Evolutionary conservation across 2,888 invertebrate species (phyloP).

Genomic region (Diadromus collaris): DNA sequence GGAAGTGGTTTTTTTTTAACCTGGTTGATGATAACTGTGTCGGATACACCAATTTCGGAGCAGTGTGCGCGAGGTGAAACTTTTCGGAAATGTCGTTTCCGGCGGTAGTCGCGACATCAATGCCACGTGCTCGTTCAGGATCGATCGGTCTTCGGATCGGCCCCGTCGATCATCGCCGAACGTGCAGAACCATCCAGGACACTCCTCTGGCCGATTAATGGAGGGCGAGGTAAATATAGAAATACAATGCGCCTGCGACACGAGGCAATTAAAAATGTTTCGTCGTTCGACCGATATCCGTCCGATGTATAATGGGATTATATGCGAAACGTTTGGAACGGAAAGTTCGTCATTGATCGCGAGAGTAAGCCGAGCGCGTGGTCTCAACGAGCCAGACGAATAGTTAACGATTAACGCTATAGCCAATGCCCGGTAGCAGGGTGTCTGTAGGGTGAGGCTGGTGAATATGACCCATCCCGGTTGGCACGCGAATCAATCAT

Average conservation of each 20-base stretch:
- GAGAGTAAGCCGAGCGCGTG: not conserved
- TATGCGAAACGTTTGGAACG: not conserved
- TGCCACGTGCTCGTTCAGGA: slow-evolving; percentile 50
- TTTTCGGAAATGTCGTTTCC: slow-evolving; percentile 49
- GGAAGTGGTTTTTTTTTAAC: slow-evolving; percentile 21
- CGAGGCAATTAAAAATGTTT: not conserved
- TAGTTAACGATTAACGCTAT: not conserved
- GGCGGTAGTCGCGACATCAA: slow-evolving; percentile 42
- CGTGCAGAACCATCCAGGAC: slow-evolving; percentile 3
- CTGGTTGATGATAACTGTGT: not conserved
- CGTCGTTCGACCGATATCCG: not conserved
- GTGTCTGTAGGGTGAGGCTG: no score
- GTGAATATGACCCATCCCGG: no score
- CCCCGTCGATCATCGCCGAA: slow-evolving; percentile 21
- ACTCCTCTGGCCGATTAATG: slow-evolving; percentile 20
- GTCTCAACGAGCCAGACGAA: not conserved
- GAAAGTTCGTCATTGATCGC: slow-evolving; percentile 14
- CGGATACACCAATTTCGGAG: not conserved
- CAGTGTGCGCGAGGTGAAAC: slow-evolving; percentile 10
- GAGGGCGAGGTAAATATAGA: slow-evolving; percentile 28
- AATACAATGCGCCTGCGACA: not conserved
- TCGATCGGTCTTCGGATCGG: slow-evolving; percentile 33
- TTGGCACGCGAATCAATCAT: not conserved
- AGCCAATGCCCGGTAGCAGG: no score
- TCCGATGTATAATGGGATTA: not conserved